Base-by-base conservation (phyloP, 92 coral and sea anemone genomes). In the Parazoanthus swiftii region DNA sequence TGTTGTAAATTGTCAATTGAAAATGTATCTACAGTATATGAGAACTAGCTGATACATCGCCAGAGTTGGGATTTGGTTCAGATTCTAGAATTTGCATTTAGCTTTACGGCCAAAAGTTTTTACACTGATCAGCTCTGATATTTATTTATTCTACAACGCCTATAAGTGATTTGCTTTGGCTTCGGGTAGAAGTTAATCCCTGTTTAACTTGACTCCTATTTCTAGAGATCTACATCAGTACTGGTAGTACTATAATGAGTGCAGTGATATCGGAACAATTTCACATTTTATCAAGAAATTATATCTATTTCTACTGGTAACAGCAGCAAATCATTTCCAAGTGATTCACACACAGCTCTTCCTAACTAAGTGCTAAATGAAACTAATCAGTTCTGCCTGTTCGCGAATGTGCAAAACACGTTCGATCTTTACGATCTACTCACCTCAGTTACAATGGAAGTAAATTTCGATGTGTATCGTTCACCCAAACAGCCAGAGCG, bases 401-500 rank as follows among this genome's bases (percentile, higher is more conserved):
- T 29, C 13, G 76, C 33, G 46, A 29, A 16, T 38, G 6, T 36
- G 6, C 68, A 35, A 33, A 81, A 59, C 29, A 65, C 51, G 11
- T 63, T 16, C n/a, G n/a, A 39, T 63, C 14, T 39, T n/a, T 36
- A 29, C 21, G 23, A 8, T 73, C 16, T 6, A 36, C 90, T 80
- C 79, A 95, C 99, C 99, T 97, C 99, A 18, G 95, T 92, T 21
- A 94, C 90, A 76, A 97, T 94, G 14, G 99, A 95, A 0, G 97
- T 92, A 63, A 89, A 95, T 51, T 91, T 91, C 20, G 98, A 91
- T 10, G 97, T 89, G 42, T 95, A 94, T 29, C 91, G 97, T 25
- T 90, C 82, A 37, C 93, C 93, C 44, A 77, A 50, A 74, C 99
- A 97, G 59, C 88, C 89, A 35, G 92, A 90, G 79, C 89, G 91